Percentiles rank a stretch among this genome's conserved stretches.
Evolutionary conservation across 2,797 vertebrate species (phyloP).

Genomic region (Micromesistius poutassou): DNA sequence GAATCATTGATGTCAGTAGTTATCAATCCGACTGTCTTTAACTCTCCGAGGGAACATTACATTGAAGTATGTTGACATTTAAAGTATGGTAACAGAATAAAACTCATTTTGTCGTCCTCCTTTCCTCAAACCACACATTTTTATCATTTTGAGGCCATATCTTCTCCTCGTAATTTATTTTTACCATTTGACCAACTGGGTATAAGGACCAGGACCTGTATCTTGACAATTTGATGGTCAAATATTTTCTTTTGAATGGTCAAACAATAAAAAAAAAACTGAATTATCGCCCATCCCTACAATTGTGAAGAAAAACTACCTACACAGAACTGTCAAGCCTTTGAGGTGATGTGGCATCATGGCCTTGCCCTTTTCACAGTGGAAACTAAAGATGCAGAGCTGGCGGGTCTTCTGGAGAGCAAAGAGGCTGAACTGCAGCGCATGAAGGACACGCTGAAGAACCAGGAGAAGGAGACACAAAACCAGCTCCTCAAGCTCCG

Average conservation of each 20-base stretch:
- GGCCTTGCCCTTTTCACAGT: constrained; percentile 46
- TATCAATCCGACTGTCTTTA: too few species aligned
- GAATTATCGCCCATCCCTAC: neutral
- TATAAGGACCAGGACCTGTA: neutral
- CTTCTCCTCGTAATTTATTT: neutral
- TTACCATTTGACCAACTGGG: neutral
- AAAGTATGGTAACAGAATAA: too few species aligned
- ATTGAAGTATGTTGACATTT: too few species aligned
- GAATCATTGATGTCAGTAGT: too few species aligned
- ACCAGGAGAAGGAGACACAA: constrained; percentile 84
- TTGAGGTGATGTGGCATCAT: neutral
- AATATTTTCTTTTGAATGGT: neutral
- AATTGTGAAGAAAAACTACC: neutral
- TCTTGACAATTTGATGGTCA: neutral
- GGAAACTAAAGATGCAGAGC: constrained; percentile 60
- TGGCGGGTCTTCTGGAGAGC: constrained; percentile 65
- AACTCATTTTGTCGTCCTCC: too few species aligned
- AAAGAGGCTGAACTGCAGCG: constrained; percentile 78
- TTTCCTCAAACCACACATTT: too few species aligned
- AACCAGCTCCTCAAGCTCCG: constrained; percentile 87
- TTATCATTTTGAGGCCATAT: neutral
- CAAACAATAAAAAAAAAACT: neutral
- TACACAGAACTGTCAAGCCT: neutral
- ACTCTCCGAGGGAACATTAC: too few species aligned
- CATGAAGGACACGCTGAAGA: constrained; percentile 77